These are phyloP conservation scores for Falco biarmicus DNA, from an alignment of 2,797 vertebrate genomes.

Conservation along the genomic window DNA sequence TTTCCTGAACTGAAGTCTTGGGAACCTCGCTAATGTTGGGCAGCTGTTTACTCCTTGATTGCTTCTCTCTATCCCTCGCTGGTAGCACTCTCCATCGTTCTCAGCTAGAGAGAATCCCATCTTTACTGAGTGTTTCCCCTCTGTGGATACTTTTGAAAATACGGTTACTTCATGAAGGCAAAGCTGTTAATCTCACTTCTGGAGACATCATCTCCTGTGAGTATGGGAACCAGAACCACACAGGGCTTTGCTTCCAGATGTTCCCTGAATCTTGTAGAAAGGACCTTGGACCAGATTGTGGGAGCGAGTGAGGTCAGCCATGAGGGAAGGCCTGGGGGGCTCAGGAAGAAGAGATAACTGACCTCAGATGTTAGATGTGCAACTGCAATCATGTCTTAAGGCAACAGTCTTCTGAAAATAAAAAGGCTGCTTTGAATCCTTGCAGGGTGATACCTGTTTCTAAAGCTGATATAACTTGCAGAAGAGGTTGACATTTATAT, in stretches of 20 bases:
- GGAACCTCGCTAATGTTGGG: neutral
- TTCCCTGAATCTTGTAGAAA: conserved; percentile 1
- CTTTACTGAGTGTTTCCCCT: neutral
- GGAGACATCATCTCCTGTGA: conserved; percentile 20
- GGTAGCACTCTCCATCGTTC: neutral
- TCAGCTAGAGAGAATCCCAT: neutral
- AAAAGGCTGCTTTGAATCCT: neutral
- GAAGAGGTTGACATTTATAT: neutral
- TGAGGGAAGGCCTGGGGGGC: neutral
- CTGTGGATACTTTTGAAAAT: neutral
- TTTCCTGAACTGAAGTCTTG: neutral
- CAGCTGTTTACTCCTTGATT: neutral
- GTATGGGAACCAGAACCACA: conserved; percentile 2
- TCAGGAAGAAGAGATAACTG: conserved; percentile 38
- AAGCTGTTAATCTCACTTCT: conserved; percentile 18
- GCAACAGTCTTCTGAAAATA: neutral
- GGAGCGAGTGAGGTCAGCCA: conserved; percentile 34
- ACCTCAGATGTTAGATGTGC: neutral
- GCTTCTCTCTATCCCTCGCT: neutral
- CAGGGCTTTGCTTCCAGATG: conserved; percentile 43
- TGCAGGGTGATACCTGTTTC: neutral
- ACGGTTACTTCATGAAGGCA: neutral
- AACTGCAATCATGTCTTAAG: neutral
- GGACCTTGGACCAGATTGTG: neutral
- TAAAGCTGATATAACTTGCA: neutral